These are phyloP conservation scores for Nomada flava DNA, from an alignment of 2,888 invertebrate genomes.

Conservation along the genomic window DNA sequence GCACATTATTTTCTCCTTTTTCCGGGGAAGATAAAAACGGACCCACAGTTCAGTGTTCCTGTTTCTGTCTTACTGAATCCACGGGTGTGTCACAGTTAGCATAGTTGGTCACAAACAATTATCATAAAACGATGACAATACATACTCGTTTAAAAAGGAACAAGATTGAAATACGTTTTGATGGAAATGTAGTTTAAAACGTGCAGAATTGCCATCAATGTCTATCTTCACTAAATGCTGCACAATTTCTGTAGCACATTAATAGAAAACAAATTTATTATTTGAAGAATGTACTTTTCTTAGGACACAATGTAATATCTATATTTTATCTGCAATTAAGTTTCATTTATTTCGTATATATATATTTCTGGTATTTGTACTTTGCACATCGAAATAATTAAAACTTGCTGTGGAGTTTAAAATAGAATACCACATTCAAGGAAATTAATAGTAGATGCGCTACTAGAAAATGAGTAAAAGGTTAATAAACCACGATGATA, in stretches of 20 bases:
- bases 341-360: too few species aligned
- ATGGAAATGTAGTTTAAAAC: too few species aligned
- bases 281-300: too few species aligned
- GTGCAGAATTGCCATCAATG: too few species aligned
- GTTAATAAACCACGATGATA: neutral
- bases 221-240: too few species aligned
- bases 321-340: too few species aligned
- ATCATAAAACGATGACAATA: neutral
- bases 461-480: neutral
- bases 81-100: conserved; percentile 1
- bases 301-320: too few species aligned
- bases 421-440: neutral
- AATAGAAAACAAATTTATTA: too few species aligned
- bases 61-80: conserved; percentile 6
- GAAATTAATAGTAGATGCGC: neutral
- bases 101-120: conserved; percentile 4
- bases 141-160: neutral
- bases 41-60: conserved; percentile 9
- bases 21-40: neutral
- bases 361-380: too few species aligned
- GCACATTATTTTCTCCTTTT: conserved; percentile 22
- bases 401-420: neutral
- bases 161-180: neutral
- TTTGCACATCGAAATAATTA: too few species aligned
- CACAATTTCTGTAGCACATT: too few species aligned